phyloP scores from a whole-genome alignment of 2,797 vertebrate species.

The Lithobates sylvaticus region DNA sequence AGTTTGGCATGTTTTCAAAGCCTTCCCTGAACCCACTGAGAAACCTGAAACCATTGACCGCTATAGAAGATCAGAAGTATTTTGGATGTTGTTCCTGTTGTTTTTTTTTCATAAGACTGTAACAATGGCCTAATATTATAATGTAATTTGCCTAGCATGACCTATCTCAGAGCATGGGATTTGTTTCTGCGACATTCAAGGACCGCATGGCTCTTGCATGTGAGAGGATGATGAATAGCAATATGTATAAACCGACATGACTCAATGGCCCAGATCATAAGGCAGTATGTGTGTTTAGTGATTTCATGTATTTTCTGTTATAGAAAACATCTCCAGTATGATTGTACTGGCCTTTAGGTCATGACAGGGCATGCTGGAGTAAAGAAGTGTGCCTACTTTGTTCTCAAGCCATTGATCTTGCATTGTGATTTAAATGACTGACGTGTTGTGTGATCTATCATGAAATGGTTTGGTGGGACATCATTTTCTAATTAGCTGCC shows the following conservation, averaged over 20 bases:
- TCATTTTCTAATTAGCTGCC: conserved; percentile 22
- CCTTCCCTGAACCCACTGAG: neutral
- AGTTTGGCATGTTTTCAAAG: neutral
- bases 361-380: conserved; percentile 20
- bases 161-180: neutral
- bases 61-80: neutral
- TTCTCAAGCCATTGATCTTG: conserved; percentile 30
- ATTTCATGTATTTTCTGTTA: conserved; percentile 29
- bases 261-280: conserved; percentile 41
- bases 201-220: neutral
- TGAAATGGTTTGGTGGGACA: conserved; percentile 4
- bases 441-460: conserved; percentile 4
- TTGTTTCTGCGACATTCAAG: neutral
- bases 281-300: conserved; percentile 11
- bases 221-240: conserved; percentile 45
- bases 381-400: conserved; percentile 9
- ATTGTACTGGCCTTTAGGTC: conserved; percentile 43
- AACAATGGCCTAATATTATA: neutral
- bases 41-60: neutral
- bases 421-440: conserved; percentile 20
- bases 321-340: conserved; percentile 30
- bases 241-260: conserved; percentile 14
- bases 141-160: neutral
- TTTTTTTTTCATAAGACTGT: neutral
- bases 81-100: neutral